Percentiles rank a stretch among this genome's conserved stretches.
Evolutionary conservation across 2,113 vertebrate genomes (phyloP).

Genomic region (Crotophaga sulcirostris): DNA sequence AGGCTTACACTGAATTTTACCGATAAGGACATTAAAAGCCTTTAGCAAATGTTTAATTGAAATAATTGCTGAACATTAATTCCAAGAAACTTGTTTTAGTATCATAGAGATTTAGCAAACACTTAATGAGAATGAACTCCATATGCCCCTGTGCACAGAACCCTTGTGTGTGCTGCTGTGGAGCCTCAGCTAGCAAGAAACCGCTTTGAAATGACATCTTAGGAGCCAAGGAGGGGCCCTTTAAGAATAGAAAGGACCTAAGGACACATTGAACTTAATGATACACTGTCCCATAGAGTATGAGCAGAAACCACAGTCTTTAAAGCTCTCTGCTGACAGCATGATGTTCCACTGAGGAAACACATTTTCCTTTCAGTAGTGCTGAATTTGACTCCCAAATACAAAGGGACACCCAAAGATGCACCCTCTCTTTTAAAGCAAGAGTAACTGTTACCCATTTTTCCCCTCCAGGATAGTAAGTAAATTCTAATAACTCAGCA

Average conservation of each 20-base stretch:
- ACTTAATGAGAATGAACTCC: not conserved
- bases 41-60: conserved; percentile 41
- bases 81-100: conserved; percentile 6
- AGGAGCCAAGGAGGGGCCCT: not conserved
- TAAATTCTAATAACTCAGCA: not conserved
- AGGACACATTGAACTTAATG: not conserved
- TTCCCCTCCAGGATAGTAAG: not conserved
- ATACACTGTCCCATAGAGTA: not conserved
- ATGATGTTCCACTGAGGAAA: not conserved
- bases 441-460: not conserved
- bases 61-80: not conserved
- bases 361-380: not conserved
- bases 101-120: not conserved
- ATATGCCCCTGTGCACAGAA: not conserved
- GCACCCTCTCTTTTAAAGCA: not conserved
- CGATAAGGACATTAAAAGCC: conserved; percentile 42
- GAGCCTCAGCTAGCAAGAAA: not conserved
- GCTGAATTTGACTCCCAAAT: not conserved
- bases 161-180: not conserved
- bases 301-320: not conserved
- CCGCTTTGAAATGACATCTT: not conserved
- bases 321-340: not conserved
- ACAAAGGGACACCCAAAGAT: too few relatives aligned
- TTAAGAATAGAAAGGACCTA: not conserved
- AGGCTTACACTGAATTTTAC: conserved; percentile 28